Base-by-base conservation (phyloP, 2,888 invertebrate species). In the Flabesymbios commensalis region DNA sequence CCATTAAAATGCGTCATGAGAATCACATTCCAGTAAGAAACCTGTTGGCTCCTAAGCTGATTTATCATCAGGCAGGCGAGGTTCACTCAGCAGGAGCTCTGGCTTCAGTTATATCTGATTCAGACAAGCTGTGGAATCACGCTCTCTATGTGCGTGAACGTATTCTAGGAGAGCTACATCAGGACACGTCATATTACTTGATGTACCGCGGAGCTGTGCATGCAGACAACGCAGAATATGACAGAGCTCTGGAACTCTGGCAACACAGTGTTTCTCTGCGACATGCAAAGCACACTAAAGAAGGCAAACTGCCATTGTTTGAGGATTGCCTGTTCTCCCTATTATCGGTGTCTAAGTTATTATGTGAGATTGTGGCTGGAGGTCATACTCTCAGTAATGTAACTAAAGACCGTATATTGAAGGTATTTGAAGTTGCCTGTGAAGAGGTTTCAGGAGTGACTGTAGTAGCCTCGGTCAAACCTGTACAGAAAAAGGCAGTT, bases 231-330 rank as follows among this genome's bases (percentile, higher is more conserved):
- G 76, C 84, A 31, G 80, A 81, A 48, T 90, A 91, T 82, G 91
- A 92, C 81, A 87, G 90, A 67, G 93, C 93, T 83, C 89, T 93
- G 68, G 91, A 92, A 81, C 86, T 94, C 59, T 95, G 94, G 94
- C 86, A 87, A 63, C 88, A 92, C 83, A 90, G 91, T 56, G 86
- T 94, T 59, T 88, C 90, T 80, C 87, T 93, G 65, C 87, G 68
- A 3, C 63, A 68, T 32, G 33, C 51, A 22, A n/a, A n/a, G n/a
- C n/a, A n/a, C n/a, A n/a, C n/a, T n/a, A n/a, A n/a, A n/a, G n/a
- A n/a, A n/a, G n/a, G n/a, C n/a, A n/a, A n/a, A n/a, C n/a, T n/a
- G n/a, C n/a, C n/a, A n/a, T n/a, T n/a, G n/a, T n/a, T n/a, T n/a
- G n/a, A n/a, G n/a, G n/a, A n/a, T n/a, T n/a, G n/a, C n/a, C n/a